phyloP scores from a whole-genome alignment of 2,113 vertebrate species.

The Procavia capensis region DNA sequence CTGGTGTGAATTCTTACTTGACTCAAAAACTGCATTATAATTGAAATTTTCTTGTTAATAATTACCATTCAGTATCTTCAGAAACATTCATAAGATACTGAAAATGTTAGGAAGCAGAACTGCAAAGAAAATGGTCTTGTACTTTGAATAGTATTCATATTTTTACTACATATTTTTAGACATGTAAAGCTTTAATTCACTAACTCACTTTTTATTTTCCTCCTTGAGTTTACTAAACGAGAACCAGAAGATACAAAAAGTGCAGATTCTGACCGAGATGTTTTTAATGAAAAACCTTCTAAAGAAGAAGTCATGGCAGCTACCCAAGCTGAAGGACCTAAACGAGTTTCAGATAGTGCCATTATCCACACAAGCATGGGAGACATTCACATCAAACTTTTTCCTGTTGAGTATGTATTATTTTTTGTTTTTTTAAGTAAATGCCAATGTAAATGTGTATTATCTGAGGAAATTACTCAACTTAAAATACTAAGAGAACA shows the following conservation, averaged over 20 bases:
- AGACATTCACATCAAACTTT: constrained; percentile 98
- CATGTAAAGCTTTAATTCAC: constrained; percentile 56
- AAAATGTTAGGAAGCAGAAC: constrained; percentile 28
- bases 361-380: constrained; percentile 99
- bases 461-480: constrained; percentile 30
- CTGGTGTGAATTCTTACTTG: constrained; percentile 46
- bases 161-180: constrained; percentile 72
- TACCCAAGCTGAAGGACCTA: constrained; percentile 98
- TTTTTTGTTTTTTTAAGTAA: constrained; percentile 36
- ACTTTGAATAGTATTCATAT: background rate
- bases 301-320: constrained; percentile 99
- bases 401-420: constrained; percentile 96
- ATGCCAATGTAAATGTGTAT: background rate
- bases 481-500: background rate
- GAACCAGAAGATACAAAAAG: constrained; percentile 99
- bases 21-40: constrained; percentile 48
- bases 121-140: constrained; percentile 57
- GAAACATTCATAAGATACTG: constrained; percentile 14
- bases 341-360: constrained; percentile 98
- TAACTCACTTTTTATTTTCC: constrained; percentile 55
- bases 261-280: constrained; percentile 97
- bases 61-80: no score
- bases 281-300: constrained; percentile 99
- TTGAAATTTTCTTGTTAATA: constrained; percentile 51
- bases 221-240: constrained; percentile 94